Percentiles rank a stretch among this genome's conserved stretches.
Conservation (phyloP, 2,888 invertebrate genomes). For the Leucozona laternaria region DNA sequence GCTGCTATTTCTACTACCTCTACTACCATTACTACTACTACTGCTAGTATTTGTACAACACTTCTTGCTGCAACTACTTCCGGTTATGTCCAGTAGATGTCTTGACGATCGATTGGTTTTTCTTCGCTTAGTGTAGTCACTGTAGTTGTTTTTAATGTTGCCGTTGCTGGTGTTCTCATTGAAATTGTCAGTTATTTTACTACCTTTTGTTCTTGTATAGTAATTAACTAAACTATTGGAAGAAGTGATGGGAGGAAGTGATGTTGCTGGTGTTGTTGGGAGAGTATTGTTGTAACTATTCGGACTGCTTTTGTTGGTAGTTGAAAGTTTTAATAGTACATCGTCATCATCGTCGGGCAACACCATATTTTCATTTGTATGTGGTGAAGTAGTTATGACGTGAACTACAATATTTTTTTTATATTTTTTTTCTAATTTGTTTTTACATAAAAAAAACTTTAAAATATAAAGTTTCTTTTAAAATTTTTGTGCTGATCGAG, state of each 20-base stretch:
- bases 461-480: not conserved
- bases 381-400: constrained; percentile 68
- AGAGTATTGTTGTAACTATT: constrained; percentile 52
- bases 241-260: constrained; percentile 15
- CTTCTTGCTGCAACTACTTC: constrained; percentile 35
- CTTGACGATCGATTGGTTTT: constrained; percentile 35
- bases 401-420: constrained; percentile 44
- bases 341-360: constrained; percentile 74
- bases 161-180: constrained; percentile 66
- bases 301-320: constrained; percentile 45
- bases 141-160: constrained; percentile 70
- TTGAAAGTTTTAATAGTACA: constrained; percentile 67
- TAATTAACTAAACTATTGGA: constrained; percentile 36
- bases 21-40: constrained; percentile 65
- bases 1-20: constrained; percentile 64
- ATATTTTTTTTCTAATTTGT: constrained; percentile 4
- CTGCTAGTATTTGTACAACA: constrained; percentile 54
- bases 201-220: constrained; percentile 53
- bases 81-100: constrained; percentile 24
- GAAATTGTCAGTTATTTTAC: constrained; percentile 49
- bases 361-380: constrained; percentile 75
- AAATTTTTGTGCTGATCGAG: constrained; percentile 15
- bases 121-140: constrained; percentile 72
- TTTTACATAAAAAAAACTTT: constrained; percentile 13
- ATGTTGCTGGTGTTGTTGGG: constrained; percentile 38